A percentile compares a stretch with the other conserved stretches of the same genome.
phyloP scores from a whole-genome alignment of 2,797 vertebrate genomes.

The Hapalemur alaotrensis region DNA sequence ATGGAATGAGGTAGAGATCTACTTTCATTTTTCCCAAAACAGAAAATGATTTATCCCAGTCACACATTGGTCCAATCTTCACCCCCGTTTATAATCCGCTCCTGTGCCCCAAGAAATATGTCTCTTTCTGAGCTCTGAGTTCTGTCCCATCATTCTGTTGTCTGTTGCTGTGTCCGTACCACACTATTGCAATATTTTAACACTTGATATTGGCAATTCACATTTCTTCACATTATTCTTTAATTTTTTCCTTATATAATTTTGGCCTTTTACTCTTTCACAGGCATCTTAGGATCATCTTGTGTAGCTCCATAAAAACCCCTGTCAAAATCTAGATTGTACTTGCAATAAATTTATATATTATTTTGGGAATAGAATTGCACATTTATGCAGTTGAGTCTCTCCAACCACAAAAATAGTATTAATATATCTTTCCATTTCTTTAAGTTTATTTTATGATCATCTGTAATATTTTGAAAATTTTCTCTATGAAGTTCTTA shows the following conservation, averaged over 20 bases:
- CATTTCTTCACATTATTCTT: not conserved
- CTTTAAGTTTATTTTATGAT: slow-evolving; percentile 39
- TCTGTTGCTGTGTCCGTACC: not conserved
- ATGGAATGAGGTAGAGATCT: not conserved
- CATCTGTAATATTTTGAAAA: not conserved
- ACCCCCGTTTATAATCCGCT: not conserved
- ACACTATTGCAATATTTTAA: not conserved
- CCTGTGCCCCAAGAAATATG: not conserved
- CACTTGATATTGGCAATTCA: not conserved
- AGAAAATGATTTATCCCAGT: not conserved
- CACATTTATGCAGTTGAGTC: not conserved
- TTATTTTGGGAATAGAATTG: not conserved
- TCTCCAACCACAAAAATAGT: not conserved
- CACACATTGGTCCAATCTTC: not conserved
- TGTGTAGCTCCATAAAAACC: not conserved
- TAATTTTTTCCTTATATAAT: not conserved
- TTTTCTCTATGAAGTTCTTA: slow-evolving; percentile 2
- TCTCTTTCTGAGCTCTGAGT: not conserved
- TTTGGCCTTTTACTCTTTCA: not conserved
- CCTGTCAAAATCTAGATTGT: not conserved
- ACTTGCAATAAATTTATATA: slow-evolving; percentile 10
- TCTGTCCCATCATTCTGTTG: not conserved
- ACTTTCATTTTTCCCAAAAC: not conserved
- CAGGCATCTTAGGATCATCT: not conserved
- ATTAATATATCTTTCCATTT: not conserved